A percentile compares a stretch with the other conserved stretches of the same genome.
Conservation (phyloP, 2,888 invertebrate species). For the Pterostichus niger region DNA sequence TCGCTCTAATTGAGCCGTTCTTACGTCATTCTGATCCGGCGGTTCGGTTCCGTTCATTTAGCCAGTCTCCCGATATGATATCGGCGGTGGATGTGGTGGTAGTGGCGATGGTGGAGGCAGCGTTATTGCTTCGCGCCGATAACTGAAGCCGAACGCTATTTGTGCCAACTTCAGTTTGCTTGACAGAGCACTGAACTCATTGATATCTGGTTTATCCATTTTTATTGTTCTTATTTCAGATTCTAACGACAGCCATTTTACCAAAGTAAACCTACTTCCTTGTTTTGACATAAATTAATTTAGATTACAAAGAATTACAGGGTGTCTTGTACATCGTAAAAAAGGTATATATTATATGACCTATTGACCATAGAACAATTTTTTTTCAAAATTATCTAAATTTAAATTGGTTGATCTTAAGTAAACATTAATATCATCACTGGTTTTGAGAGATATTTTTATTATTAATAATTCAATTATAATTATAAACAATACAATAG, state of each 20-base stretch:
- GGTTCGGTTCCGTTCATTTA: not conserved
- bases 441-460: too few species aligned
- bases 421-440: too few species aligned
- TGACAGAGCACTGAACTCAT: not conserved
- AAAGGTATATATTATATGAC: too few species aligned
- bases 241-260: not conserved
- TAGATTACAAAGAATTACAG: not conserved
- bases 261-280: not conserved
- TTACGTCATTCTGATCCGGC: slow-evolving; percentile 2
- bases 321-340: too few species aligned
- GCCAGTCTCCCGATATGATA: not conserved
- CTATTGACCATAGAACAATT: too few species aligned
- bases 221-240: not conserved
- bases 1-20: slow-evolving; percentile 15
- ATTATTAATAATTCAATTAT: too few species aligned
- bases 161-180: not conserved
- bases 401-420: too few species aligned
- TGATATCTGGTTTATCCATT: not conserved
- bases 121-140: not conserved
- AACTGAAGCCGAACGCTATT: not conserved
- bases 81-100: not conserved
- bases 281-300: too few species aligned
- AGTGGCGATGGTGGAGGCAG: not conserved
- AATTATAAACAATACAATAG: too few species aligned
- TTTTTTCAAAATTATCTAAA: too few species aligned